Base-by-base conservation (phyloP, 2,888 invertebrate genomes). In the Allygus modestus region DNA sequence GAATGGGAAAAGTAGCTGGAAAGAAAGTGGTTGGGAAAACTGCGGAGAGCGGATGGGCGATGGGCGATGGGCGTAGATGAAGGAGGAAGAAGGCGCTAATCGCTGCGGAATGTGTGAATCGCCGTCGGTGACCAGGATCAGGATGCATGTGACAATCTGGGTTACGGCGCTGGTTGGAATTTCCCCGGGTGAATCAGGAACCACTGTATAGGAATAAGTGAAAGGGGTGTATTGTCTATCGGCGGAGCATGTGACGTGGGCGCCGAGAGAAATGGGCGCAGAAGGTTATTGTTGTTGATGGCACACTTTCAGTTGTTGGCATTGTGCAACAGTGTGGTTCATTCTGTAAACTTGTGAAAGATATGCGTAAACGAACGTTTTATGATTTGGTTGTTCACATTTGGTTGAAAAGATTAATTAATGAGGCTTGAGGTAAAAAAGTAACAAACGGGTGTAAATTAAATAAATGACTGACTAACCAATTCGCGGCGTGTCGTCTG, bases 81-180 rank as follows among this genome's bases (percentile, higher is more conserved):
- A 37, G 37, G 11, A 33, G 73, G 73, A 73, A 73, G 43, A 7
- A 73, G 69, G 73, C 43, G 73, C 37, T 43, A 20, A 73, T 23
- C 37, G 23, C 20, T 1, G 33, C 7, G 79, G 79, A 79, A 79
- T 79, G 79, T 58, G 58, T 58, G 79, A 79, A 33, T 51, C 51
- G 33, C 26, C 7, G n/a, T n/a, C n/a, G n/a, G n/a, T n/a, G n/a
- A n/a, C n/a, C 75, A 4, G 4, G 37, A 51, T 28, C 79, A 58
- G 79, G 46, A 77, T 77, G 46, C 31, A 37, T 37, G 37, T 15
- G 69, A 20, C 41, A 43, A 73, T 41, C 73, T 73, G 41, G 73
- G 73, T 73, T 73, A 73, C 73, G 73, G 41, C 43, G 41, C 1
- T 41, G 1, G 23, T 11, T 15, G 69, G 69, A 69, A 69, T 31